Percentiles rank a stretch among this genome's conserved stretches.
Evolutionary conservation across 2,888 invertebrate species (phyloP).

Genomic region (Epistrophe grossulariae): DNA sequence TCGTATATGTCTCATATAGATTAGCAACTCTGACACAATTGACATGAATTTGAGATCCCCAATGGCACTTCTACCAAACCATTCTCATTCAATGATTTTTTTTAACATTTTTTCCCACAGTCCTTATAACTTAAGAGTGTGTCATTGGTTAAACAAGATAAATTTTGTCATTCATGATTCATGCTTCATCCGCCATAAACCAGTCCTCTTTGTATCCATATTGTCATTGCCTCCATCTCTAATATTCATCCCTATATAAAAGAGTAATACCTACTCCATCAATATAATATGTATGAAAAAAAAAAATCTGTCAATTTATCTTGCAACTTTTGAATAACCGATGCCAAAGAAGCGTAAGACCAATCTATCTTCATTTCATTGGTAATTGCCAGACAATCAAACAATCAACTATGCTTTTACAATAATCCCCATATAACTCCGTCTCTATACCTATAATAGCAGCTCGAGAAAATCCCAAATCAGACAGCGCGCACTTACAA

Average conservation of each 20-base stretch:
- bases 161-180: conserved; percentile 24
- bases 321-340: background rate
- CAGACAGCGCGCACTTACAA: conserved; percentile 34
- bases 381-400: conserved; percentile 64
- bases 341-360: conserved; percentile 6
- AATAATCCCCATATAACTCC: conserved; percentile 60
- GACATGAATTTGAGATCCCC: background rate
- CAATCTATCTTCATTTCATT: conserved; percentile 62
- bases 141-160: conserved; percentile 28
- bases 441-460: conserved; percentile 48
- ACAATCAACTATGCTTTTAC: conserved; percentile 47
- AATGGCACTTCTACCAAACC: background rate
- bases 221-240: conserved; percentile 1
- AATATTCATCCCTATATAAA: conserved; percentile 11
- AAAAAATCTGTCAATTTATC: conserved; percentile 10
- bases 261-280: conserved; percentile 15
- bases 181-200: conserved; percentile 13
- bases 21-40: background rate
- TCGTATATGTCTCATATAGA: background rate
- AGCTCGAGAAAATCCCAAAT: conserved; percentile 58
- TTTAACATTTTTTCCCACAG: conserved; percentile 17
- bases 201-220: conserved; percentile 8
- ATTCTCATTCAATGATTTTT: background rate
- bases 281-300: background rate
- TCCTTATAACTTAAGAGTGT: background rate